A percentile compares a stretch with the other conserved stretches of the same genome.
Conservation (phyloP, 2,797 vertebrate genomes). For the Lepus oiostolus region DNA sequence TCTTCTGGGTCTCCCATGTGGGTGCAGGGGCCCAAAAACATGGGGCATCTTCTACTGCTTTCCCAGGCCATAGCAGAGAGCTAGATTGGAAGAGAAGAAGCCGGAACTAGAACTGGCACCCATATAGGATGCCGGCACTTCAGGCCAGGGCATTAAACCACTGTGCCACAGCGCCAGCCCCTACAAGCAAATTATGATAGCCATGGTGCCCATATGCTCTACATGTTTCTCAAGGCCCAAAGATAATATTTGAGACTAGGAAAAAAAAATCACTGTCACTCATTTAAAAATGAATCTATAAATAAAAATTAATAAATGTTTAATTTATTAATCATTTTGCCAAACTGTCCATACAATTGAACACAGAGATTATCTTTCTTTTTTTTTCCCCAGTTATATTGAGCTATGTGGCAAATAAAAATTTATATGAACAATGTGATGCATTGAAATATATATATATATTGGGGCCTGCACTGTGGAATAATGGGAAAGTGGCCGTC, state of each 20-base stretch:
- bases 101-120: too few species aligned
- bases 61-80: too few species aligned
- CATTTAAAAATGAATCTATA: background rate
- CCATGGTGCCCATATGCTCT: fast-evolving
- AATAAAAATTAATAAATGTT: background rate
- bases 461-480: too few species aligned
- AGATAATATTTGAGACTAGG: background rate
- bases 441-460: background rate
- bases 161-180: too few species aligned
- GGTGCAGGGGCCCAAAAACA: too few species aligned
- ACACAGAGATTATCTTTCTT: background rate
- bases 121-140: too few species aligned
- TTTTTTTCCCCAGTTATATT: background rate
- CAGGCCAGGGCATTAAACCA: too few species aligned
- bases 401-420: background rate
- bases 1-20: too few species aligned
- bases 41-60: too few species aligned
- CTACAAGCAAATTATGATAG: background rate
- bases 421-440: background rate
- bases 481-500: too few species aligned
- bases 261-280: background rate
- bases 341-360: background rate
- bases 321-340: background rate
- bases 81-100: too few species aligned
- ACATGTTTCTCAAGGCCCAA: background rate